A percentile compares a stretch with the other conserved stretches of the same genome.
These are phyloP conservation scores for Lymantria dispar DNA, from an alignment of 2,888 invertebrate genomes.

Conservation along the genomic window DNA sequence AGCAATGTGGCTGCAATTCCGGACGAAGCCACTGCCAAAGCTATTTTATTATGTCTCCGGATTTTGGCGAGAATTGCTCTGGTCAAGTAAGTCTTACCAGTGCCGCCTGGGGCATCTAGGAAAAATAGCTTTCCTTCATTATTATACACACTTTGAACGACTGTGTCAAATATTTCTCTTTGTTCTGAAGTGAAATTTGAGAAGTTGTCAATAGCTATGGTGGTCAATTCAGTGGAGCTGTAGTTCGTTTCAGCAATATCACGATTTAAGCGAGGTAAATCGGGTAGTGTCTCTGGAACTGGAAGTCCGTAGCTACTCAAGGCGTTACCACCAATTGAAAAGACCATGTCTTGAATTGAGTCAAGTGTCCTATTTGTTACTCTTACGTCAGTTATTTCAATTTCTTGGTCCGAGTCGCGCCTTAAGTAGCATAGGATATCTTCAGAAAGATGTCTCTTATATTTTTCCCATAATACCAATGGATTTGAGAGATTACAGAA, in stretches of 20 bases:
- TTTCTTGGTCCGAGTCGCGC: too few relatives aligned
- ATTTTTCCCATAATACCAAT: constrained; percentile 2
- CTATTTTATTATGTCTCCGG: too few relatives aligned
- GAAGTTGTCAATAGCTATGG: constrained; percentile 8
- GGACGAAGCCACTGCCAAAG: too few relatives aligned
- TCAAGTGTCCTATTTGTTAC: too few relatives aligned
- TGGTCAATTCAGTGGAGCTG: background rate
- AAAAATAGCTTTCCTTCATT: background rate
- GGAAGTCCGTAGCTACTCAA: constrained; percentile 5
- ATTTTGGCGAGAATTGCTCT: background rate
- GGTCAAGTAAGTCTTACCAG: background rate
- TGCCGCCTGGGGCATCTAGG: background rate
- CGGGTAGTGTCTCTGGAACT: constrained; percentile 3
- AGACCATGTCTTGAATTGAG: too few relatives aligned
- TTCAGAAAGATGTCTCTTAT: background rate
- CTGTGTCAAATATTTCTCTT: constrained; percentile 10
- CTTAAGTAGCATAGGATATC: background rate
- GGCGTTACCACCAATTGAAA: too few relatives aligned
- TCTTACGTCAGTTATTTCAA: too few relatives aligned
- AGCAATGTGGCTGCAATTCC: too few relatives aligned
- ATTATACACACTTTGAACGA: constrained; percentile 11
- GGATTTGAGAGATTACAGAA: constrained; percentile 2
- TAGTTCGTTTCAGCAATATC: constrained; percentile 10
- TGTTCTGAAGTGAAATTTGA: constrained; percentile 5
- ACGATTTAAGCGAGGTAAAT: constrained; percentile 2